These are phyloP conservation scores for Eospalax fontanierii DNA, from an alignment of 2,797 vertebrate species.

Conservation along the genomic window DNA sequence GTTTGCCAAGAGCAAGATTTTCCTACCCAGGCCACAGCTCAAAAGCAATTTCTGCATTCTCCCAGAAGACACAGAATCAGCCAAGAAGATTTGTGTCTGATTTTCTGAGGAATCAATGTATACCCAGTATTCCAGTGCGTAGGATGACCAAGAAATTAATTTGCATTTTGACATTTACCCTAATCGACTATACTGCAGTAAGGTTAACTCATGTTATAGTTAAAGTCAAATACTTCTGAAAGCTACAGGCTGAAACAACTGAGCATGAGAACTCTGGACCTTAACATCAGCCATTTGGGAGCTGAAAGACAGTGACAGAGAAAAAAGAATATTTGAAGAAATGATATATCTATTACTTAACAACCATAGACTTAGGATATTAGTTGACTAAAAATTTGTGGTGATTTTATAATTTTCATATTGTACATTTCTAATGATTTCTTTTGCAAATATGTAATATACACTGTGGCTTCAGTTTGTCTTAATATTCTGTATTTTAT, in stretches of 20 bases:
- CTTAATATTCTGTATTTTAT: background rate
- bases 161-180: conserved; percentile 61
- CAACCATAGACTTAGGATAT: conserved; percentile 1
- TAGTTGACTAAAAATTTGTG: background rate
- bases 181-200: background rate
- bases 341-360: background rate
- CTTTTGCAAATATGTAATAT: background rate
- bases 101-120: conserved; percentile 44
- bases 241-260: background rate
- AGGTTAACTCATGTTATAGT: background rate
- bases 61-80: background rate
- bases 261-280: background rate
- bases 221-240: conserved; percentile 25
- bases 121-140: conserved; percentile 43
- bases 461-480: background rate
- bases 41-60: background rate
- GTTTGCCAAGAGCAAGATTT: background rate
- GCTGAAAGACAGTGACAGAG: background rate
- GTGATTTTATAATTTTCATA: background rate
- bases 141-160: conserved; percentile 16
- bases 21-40: background rate
- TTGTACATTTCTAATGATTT: background rate
- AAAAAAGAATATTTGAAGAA: background rate
- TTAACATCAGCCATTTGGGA: background rate
- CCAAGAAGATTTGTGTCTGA: background rate